Evolutionary conservation across 2,888 invertebrate genomes (phyloP).

Genomic region (Chymomyza procnemis): DNA sequence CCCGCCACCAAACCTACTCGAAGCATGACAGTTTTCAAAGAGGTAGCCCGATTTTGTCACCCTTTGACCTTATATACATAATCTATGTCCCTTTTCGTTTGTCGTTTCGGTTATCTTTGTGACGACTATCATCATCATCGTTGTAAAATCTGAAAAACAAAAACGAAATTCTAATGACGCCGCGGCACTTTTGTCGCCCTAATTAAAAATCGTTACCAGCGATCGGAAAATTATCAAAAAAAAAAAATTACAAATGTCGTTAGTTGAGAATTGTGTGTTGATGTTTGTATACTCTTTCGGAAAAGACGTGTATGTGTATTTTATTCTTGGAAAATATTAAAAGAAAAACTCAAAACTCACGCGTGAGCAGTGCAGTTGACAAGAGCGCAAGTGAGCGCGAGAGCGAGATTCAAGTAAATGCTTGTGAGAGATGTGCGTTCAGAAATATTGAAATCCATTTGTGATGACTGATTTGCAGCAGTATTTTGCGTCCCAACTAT

Average conservation of each 20-base stretch:
- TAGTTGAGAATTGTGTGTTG: neutral
- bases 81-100: neutral
- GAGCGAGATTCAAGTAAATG: too few relatives aligned
- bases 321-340: too few relatives aligned
- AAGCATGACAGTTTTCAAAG: slow-evolving; percentile 7
- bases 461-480: too few relatives aligned
- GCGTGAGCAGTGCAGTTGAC: too few relatives aligned
- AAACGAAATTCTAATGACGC: slow-evolving; percentile 35
- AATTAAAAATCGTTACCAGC: slow-evolving; percentile 57
- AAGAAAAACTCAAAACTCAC: too few relatives aligned
- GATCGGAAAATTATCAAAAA: neutral
- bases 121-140: slow-evolving; percentile 26
- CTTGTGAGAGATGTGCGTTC: too few relatives aligned
- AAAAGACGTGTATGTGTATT: too few relatives aligned
- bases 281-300: neutral
- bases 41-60: slow-evolving; percentile 43
- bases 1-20: neutral
- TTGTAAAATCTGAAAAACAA: slow-evolving; percentile 25
- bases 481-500: too few relatives aligned
- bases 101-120: neutral
- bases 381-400: too few relatives aligned
- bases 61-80: slow-evolving; percentile 19
- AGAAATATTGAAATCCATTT: too few relatives aligned
- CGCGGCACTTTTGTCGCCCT: slow-evolving; percentile 57
- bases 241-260: neutral